Base-by-base conservation (phyloP, 1,140 invertebrate genomes). In the Agrypnia vestita region DNA sequence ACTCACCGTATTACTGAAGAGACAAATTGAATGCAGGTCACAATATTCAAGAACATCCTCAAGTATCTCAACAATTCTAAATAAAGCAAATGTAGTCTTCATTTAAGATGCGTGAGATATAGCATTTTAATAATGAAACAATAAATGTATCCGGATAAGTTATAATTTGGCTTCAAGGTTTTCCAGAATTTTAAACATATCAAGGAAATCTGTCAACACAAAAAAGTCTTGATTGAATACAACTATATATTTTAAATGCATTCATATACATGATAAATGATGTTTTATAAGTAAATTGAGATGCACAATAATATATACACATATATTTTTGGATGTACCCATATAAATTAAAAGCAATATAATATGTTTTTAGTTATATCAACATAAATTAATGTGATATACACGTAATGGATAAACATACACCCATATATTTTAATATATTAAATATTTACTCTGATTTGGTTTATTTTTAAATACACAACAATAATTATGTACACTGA, bases 311-410 rank as follows among this genome's bases (percentile, higher is more conserved):
- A 64, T 43, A 35, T 35, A 64, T 64, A 15, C 19, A 21, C 8
- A 51, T 51, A 35, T 35, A 35, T 35, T 35, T 35, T 35, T 47
- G 21, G 62, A 53, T 21, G 49, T 51, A 51, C 11, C n/a, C 11
- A 35, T 67, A 71, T 71, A 11, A 71, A 19, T 74, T 19, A 74
- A 74, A 56, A 74, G 56, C 71, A 74, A 56, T 73, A 73, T 73
- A 73, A 51, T 56, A 74, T 74, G 71, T 35, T 35, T 35, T 35
- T 35, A 3, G 25, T 1, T 35, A 35, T 35, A 35, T 56, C 71
- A 56, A 6, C 25, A 35, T 6, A 35, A 35, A 35, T 35, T 35
- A 35, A 35, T 35, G 6, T 35, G 6, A 35, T 35, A 35, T 35
- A 6, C 6, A 35, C n/a, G n/a, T 35, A 35, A 35, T 35, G 21